phyloP scores from a whole-genome alignment of 1,140 invertebrate species.

The Hyphantria cunea region DNA sequence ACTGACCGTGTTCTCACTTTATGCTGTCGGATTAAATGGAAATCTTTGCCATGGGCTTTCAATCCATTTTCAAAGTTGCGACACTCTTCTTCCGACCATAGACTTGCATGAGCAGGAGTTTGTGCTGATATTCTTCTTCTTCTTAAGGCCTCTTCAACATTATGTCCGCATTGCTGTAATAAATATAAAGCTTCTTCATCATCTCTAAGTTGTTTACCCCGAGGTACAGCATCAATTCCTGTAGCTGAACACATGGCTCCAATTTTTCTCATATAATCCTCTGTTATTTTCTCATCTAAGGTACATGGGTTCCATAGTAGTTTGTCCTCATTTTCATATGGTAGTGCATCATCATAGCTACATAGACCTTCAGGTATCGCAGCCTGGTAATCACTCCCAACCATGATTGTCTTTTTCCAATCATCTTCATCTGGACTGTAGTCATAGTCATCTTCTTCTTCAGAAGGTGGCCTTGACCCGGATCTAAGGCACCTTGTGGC shows the following conservation, averaged over 20 bases:
- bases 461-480: conserved; percentile 74
- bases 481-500: conserved; percentile 69
- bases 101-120: conserved; percentile 86
- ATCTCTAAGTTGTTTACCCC: conserved; percentile 92
- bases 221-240: conserved; percentile 85
- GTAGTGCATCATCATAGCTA: conserved; percentile 95
- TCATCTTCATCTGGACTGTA: conserved; percentile 90
- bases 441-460: conserved; percentile 89
- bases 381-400: conserved; percentile 96
- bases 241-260: conserved; percentile 78
- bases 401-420: conserved; percentile 95
- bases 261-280: conserved; percentile 91
- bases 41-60: conserved; percentile 96
- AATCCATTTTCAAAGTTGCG: conserved; percentile 97
- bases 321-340: conserved; percentile 98
- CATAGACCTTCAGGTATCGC: conserved; percentile 95
- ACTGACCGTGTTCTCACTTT: conserved; percentile 97
- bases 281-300: conserved; percentile 88
- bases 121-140: conserved; percentile 87
- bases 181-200: conserved; percentile 97
- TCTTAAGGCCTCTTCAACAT: conserved; percentile 95
- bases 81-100: conserved; percentile 99
- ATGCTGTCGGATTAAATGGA: conserved; percentile 96
- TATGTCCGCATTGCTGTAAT: conserved; percentile 96
- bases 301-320: conserved; percentile 94